Base-by-base conservation (phyloP, 2,888 invertebrate genomes). In the Lepidochrysops patricia region DNA sequence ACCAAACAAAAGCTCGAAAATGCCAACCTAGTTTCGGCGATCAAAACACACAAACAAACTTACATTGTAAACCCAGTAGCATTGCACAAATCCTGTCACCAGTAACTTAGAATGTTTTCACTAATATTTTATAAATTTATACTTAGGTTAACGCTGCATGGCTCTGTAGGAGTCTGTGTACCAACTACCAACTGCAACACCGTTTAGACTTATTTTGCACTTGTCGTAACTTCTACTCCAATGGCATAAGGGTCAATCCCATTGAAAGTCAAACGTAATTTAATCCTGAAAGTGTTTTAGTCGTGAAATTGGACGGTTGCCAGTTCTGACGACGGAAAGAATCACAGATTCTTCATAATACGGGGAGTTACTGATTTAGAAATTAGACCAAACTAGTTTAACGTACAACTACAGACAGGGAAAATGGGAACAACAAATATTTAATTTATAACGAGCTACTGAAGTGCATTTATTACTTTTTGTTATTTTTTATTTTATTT, bases 281-380 rank as follows among this genome's bases (percentile, higher is more conserved):
- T n/a, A n/a, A n/a, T n/a, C n/a, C n/a, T n/a, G n/a, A n/a, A n/a
- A n/a, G n/a, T n/a, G n/a, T n/a, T n/a, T n/a, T 43, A 43, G 19
- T 9, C 75, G 68, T 66, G 66, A 57, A 57, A n/a, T 70, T 76
- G 76, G 76, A 69, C 50, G 27, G 54, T 0, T 57, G 76, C 73
- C 72, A 76, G 69, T 60, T 61, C 64, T 60, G 67, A 29, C 54
- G 60, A 64, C 61, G 63, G 62, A 67, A 65, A 66, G 64, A 67
- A 64, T 63, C 58, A 61, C 59, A 59, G 61, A 56, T 63, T 57
- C 32, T 63, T 63, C 66, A 63, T 59, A 66, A 62, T 61, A 56
- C 26, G 25, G n/a, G 37, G 35, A 19, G 57, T 25, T 57, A 26
- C 43, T 43, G 15, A 23, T 23, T 27, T 57, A 57, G 57, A n/a